Percentiles rank a stretch among this genome's conserved stretches.
Evolutionary conservation across 1,140 invertebrate genomes (phyloP).

Genomic region (Lerema accius): DNA sequence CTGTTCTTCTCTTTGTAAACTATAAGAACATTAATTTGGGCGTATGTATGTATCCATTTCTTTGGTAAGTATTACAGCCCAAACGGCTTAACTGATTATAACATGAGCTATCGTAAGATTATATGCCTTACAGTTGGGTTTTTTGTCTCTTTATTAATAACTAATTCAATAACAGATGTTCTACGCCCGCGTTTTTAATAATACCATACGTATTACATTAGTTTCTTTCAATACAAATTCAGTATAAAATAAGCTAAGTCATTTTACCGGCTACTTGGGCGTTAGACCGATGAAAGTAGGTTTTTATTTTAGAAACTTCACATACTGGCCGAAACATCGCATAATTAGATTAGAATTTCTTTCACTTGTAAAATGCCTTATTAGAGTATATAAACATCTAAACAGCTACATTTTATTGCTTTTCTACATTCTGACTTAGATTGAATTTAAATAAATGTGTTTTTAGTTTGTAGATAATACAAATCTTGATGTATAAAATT

Average conservation of each 20-base stretch:
- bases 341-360: slow-evolving; percentile 35
- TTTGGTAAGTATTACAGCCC: too few relatives aligned
- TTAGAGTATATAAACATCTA: slow-evolving; percentile 6
- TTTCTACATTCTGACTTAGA: slow-evolving; percentile 5
- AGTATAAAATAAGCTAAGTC: slow-evolving; percentile 2
- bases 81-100: too few relatives aligned
- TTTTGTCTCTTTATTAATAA: too few relatives aligned
- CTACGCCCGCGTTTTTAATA: too few relatives aligned
- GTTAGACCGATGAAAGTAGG: slow-evolving; percentile 28
- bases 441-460: neutral
- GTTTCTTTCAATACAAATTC: neutral
- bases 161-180: too few relatives aligned
- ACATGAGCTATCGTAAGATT: too few relatives aligned
- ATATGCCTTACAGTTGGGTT: too few relatives aligned
- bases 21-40: too few relatives aligned
- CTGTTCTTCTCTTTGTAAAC: too few relatives aligned
- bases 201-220: neutral
- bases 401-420: slow-evolving; percentile 25
- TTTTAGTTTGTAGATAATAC: too few relatives aligned
- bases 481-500: too few relatives aligned
- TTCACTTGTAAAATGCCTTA: slow-evolving; percentile 33
- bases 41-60: too few relatives aligned
- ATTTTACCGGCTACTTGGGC: slow-evolving; percentile 16
- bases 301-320: slow-evolving; percentile 36
- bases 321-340: slow-evolving; percentile 30